Conservation (phyloP, 1,140 invertebrate genomes). For the Ceratina japonica region DNA sequence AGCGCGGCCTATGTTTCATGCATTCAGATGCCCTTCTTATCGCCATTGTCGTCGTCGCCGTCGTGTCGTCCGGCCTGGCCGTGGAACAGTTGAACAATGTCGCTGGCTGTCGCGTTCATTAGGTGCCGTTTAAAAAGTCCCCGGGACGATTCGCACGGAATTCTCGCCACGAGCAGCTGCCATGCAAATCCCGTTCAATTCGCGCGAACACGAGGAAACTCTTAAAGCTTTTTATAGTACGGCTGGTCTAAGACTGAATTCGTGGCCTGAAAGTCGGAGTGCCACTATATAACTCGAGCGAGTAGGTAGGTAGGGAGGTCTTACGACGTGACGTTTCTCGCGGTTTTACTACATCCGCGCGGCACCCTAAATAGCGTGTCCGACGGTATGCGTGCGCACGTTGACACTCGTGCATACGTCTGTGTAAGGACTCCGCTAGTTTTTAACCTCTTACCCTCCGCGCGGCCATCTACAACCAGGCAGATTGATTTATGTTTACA, state of each 20-base stretch:
- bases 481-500: slow-evolving; percentile 59
- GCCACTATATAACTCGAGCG: slow-evolving; percentile 49
- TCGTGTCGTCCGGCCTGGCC: slow-evolving; percentile 4
- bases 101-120: slow-evolving; percentile 56
- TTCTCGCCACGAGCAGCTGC: slow-evolving; percentile 44
- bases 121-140: slow-evolving; percentile 64
- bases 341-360: slow-evolving; percentile 32
- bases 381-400: too few species aligned
- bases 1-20: slow-evolving; percentile 63
- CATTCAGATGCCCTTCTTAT: slow-evolving; percentile 70
- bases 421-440: not conserved
- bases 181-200: slow-evolving; percentile 65
- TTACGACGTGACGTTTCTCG: slow-evolving; percentile 54
- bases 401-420: not conserved
- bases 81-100: slow-evolving; percentile 51
- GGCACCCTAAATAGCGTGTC: not conserved
- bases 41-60: not conserved
- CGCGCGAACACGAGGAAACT: slow-evolving; percentile 60
- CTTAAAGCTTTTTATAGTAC: slow-evolving; percentile 61
- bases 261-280: slow-evolving; percentile 62
- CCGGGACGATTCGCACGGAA: slow-evolving; percentile 58
- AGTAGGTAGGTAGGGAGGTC: slow-evolving; percentile 2
- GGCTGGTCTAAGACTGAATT: slow-evolving; percentile 61
- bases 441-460: slow-evolving; percentile 55
- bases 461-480: slow-evolving; percentile 34